phyloP scores from a whole-genome alignment of 2,113 vertebrate genomes.

The Nycticebus coucang region DNA sequence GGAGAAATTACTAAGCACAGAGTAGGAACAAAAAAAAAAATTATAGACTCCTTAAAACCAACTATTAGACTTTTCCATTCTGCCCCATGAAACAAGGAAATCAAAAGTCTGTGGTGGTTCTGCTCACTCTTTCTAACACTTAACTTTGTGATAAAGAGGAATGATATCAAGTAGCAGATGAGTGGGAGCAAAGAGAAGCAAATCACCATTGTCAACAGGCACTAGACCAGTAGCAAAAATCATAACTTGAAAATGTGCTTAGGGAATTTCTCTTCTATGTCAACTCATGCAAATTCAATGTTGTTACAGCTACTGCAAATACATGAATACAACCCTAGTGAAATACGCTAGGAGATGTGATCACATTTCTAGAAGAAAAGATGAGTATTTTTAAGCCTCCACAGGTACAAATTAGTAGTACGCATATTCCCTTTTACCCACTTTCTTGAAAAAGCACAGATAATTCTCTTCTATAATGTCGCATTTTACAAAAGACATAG shows the following conservation, averaged over 20 bases:
- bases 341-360: not conserved
- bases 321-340: not conserved
- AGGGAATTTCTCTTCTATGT: not conserved
- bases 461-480: conserved; percentile 7
- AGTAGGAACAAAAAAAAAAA: not conserved
- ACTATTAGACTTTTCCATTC: not conserved
- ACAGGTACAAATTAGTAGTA: not conserved
- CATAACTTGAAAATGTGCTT: not conserved
- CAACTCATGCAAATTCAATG: not conserved
- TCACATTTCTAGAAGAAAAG: not conserved
- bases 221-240: conserved; percentile 10
- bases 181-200: not conserved
- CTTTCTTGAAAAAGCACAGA: not conserved
- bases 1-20: not conserved
- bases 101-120: not conserved
- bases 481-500: conserved; percentile 38
- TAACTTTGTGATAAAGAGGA: not conserved
- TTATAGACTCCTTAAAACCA: not conserved
- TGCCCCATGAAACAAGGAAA: not conserved
- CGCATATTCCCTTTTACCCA: not conserved
- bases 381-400: not conserved
- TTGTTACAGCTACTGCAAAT: not conserved
- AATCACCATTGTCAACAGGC: conserved; percentile 19
- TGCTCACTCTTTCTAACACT: not conserved
- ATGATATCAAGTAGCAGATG: not conserved